Base-by-base conservation (phyloP, 2,888 invertebrate species). In the Didymodactylos carnosus region DNA sequence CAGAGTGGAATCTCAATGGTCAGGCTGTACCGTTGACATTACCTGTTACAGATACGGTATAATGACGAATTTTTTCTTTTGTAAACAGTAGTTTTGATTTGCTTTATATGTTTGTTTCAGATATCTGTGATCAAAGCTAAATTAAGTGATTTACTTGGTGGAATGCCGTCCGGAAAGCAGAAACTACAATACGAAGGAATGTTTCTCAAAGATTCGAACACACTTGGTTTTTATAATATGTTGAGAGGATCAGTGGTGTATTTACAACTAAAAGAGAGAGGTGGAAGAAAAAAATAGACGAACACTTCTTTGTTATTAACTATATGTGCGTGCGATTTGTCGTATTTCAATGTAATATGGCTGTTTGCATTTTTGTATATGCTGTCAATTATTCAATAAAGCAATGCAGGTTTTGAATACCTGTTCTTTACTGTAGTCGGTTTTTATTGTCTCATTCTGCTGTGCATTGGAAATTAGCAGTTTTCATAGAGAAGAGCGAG, bases 201-300 rank as follows among this genome's bases (percentile, higher is more conserved):
- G 85, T 98, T 97, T 87, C 91, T 97, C 86, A 98, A 98, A 83
- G 97, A 98, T 84, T 91, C 89, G 72, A 92, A 94, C 81, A 88
- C 90, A 0, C 86, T 95, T 84, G 97, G 94, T 0, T 98, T 89
- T 85, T 98, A 98, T 86, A 98, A 98, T 84, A 88, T 97, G 76
- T 87, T 88, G 14, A 89, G 90, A 41, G 91, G 91, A 72, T 89
- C 90, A 1, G 86, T 89, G 14, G 87, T 98, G 49, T 90, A 91
- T 78, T 86, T 98, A 76, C 91, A 94, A 82, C 88, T 95, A 73
- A 98, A 98, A 84, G 97, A 98, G 84, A 88, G 97, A 84, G 97
- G 97, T 81, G 97, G 97, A 25, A 87, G 95, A 75, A 98, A 95
- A 85, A 95, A 95, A 82, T 97, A 89, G 80, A 51, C 29, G n/a